Evolutionary conservation across 2,888 invertebrate species (phyloP).

Genomic region (Leptinotarsa juncta): DNA sequence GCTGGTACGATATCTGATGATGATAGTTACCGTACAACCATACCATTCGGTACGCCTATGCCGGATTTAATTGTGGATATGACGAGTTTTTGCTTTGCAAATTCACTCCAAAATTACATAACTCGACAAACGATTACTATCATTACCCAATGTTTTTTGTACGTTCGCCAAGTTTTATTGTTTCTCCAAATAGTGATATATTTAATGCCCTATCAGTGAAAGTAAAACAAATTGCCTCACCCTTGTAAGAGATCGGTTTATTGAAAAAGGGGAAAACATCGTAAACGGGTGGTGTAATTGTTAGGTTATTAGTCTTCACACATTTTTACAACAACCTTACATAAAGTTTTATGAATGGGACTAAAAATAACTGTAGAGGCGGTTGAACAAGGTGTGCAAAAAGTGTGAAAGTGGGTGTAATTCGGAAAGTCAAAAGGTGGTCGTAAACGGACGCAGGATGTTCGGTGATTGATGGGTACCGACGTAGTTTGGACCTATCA

Average conservation of each 20-base stretch:
- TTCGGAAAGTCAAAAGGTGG: conserved; percentile 34
- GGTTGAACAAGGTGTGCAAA: conserved; percentile 35
- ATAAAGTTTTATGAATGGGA: conserved; percentile 35
- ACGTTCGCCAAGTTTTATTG: conserved; percentile 6
- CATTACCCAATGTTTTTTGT: conserved; percentile 17
- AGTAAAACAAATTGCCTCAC: conserved; percentile 4
- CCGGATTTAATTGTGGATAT: conserved; percentile 27
- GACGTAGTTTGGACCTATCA: conserved; percentile 1
- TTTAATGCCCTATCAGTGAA: background rate
- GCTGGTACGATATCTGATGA: no score
- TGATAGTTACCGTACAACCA: no score
- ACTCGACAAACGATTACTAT: conserved; percentile 33
- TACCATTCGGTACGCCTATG: conserved; percentile 2
- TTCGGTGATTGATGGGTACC: conserved; percentile 5
- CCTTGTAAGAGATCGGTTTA: background rate
- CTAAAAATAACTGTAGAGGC: conserved; percentile 37
- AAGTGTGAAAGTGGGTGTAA: conserved; percentile 38
- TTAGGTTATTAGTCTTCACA: conserved; percentile 31
- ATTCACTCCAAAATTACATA: conserved; percentile 37
- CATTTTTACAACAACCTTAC: conserved; percentile 31
- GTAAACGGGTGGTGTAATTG: conserved; percentile 21
- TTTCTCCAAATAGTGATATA: background rate
- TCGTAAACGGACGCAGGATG: conserved; percentile 25
- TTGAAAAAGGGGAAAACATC: conserved; percentile 3
- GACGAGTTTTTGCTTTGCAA: conserved; percentile 25